Evolutionary conservation across 2,113 vertebrate species (phyloP), one percentile per base, ranked within the genome.

Genomic region (Pogona vitticeps): DNA sequence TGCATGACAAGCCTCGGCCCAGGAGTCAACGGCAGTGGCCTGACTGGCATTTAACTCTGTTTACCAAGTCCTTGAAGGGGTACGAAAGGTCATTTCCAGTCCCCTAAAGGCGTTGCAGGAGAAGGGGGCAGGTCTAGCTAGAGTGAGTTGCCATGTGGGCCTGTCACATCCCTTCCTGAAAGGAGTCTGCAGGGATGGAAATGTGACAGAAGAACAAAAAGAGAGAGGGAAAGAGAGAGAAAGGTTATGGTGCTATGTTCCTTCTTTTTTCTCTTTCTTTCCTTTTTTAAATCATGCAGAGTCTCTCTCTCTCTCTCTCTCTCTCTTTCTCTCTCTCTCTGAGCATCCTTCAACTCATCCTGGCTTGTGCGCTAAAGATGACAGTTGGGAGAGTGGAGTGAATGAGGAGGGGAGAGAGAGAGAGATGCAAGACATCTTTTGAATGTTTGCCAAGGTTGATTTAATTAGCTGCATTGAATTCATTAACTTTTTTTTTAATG

Each of bases 381-480:
- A 5, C 33, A 52, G 61, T 46, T 52, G 91, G 76, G 56, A 80
- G 68, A 42, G 68, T 1, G 21, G 15, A 63, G n/a, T 14, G 63
- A 67, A 82, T 21, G 17, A 40, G 40, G 23, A 56, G 0, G 81
- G 26, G 46, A 33, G 89, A 88, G 70, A 58, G 56, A 88, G 23
- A 46, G 56, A 56, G 2, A 31, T 0, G 4, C 0, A 0, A 89
- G 88, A 88, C 87, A 78, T 59, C 73, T 92, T 93, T 93, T 92
- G 94, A 94, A 94, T 2, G 5, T 67, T 82, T 92, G 94, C 94
- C 94, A 94, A 86, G 88, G 86, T 86, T 93, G 92, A 89, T 93
- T 94, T 94, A 93, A 94, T 95, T 95, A 92, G 88, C 86, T 91
- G 84, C 92, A 89, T 91, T 91, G 93, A 94, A 94, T 95, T 92